Evolutionary conservation across 1,140 invertebrate genomes (phyloP), one percentile per base, ranked within the genome.

Genomic region (Drosophila rhopaloa): DNA sequence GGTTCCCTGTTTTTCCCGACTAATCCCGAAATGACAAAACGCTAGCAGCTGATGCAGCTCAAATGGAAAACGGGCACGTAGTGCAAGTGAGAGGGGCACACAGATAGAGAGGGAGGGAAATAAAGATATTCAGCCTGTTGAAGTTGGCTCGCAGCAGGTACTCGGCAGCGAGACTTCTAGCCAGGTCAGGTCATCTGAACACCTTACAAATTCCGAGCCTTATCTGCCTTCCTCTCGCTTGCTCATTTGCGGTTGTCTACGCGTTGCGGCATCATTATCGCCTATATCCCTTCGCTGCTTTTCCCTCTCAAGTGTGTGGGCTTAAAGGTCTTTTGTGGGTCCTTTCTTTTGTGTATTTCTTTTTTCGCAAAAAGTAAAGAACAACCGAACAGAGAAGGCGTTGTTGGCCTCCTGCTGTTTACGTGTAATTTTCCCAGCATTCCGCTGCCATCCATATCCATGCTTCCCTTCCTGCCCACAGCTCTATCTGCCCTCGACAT

Each of bases 381-480:
- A 58, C 13, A 14, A 9, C 50, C 16, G 43, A 38, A 6, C n/a
- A 19, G 47, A 50, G 57, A 46, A 70, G 60, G 48, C 43, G 46
- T 35, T 63, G 51, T 55, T 51, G 70, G 85, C 60, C 84, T 85
- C 86, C 73, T 76, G 85, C 85, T 85, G 84, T 73, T 90, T 79
- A 65, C 81, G 53, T 78, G 81, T 90, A 79, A 89, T 90, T 90
- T 90, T 85, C 86, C 80, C 81, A 84, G 72, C 85, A 81, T 43
- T 67, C 58, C 40, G 43, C 44, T 47, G 38, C 40, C 35, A 54
- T 55, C 50, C 59, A 40, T 35, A n/a, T 19, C 51, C 19, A 1
- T 38, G 11, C 4, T 11, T 38, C 9, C 38, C 5, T 24, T 16
- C 13, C 35, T 14, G 10, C 38, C 13, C 37, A 32, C 29, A 35